These are phyloP conservation scores for Slavum lentiscoides DNA, from an alignment of 2,888 invertebrate genomes.

Conservation along the genomic window DNA sequence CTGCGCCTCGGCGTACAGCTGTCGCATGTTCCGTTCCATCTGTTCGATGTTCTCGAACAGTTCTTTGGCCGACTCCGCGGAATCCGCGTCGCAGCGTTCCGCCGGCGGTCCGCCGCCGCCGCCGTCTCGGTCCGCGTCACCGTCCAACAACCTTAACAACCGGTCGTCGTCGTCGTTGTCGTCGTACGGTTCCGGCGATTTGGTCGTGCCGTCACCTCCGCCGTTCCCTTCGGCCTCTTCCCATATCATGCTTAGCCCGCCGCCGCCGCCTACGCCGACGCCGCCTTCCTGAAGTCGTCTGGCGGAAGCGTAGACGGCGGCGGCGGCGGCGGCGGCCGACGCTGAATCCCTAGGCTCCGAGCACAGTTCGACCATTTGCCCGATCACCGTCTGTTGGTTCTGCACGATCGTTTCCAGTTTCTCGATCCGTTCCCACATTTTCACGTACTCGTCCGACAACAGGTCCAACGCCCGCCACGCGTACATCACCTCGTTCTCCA, in stretches of 20 bases:
- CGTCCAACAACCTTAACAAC: too few relatives aligned
- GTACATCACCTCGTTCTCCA: slow-evolving; percentile 88
- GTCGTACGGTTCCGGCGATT: too few relatives aligned
- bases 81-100: slow-evolving; percentile 53
- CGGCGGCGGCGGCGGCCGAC: not conserved
- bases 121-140: too few relatives aligned
- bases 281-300: not conserved
- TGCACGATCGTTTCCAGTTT: slow-evolving; percentile 82
- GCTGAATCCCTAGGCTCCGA: not conserved
- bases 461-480: slow-evolving; percentile 91
- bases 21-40: slow-evolving; percentile 67
- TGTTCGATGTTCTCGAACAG: slow-evolving; percentile 49
- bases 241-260: slow-evolving; percentile 77
- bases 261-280: not conserved
- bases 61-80: slow-evolving; percentile 56
- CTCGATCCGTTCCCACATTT: slow-evolving; percentile 91
- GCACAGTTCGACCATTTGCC: slow-evolving; percentile 81
- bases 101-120: slow-evolving; percentile 55
- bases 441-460: slow-evolving; percentile 87
- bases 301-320: not conserved
- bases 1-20: slow-evolving; percentile 68
- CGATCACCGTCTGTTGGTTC: slow-evolving; percentile 89
- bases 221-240: slow-evolving; percentile 78
- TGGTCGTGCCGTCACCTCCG: slow-evolving; percentile 57
- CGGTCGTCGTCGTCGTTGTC: too few relatives aligned